Conservation (phyloP, 35 echinoderm and acorn worm species). For the Hemicentrotus pulcherrimus region DNA sequence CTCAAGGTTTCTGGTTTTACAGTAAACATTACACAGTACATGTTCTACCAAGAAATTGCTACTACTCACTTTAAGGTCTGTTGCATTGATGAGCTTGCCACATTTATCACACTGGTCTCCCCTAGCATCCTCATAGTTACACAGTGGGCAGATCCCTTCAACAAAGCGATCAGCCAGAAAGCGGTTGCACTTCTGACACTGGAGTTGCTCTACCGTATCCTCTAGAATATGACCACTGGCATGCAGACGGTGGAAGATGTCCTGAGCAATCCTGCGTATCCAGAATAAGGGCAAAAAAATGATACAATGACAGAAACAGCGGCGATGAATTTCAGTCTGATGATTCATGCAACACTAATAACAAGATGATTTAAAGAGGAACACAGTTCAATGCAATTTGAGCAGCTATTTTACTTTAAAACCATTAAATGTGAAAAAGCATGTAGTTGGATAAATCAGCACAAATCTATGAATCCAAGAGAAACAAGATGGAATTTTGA, state of each 20-base stretch:
- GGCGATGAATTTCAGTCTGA: neutral
- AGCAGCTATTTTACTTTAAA: too few species aligned
- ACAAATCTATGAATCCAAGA: too few species aligned
- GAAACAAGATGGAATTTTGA: too few species aligned
- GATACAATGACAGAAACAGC: neutral
- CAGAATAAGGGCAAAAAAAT: neutral
- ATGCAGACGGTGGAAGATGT: conserved; percentile 90
- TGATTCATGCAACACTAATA: too few species aligned
- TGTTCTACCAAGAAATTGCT: neutral
- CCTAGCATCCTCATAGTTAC: conserved; percentile 92
- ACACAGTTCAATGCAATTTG: too few species aligned
- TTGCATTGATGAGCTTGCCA: conserved; percentile 96
- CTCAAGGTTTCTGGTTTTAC: too few species aligned
- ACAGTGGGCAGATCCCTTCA: conserved; percentile 91
- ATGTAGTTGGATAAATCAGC: too few species aligned
- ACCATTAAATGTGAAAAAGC: too few species aligned
- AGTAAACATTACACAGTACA: neutral
- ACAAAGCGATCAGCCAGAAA: conserved; percentile 95
- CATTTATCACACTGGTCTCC: conserved; percentile 99
- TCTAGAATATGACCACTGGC: conserved; percentile 55
- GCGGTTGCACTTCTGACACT: conserved; percentile 87
- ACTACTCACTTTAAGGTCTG: conserved; percentile 76
- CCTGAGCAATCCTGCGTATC: conserved; percentile 87
- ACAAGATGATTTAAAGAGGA: too few species aligned
- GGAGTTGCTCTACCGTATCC: conserved; percentile 91